These are phyloP conservation scores for Dysmachus trigonus DNA, from an alignment of 2,888 invertebrate species.

Conservation along the genomic window DNA sequence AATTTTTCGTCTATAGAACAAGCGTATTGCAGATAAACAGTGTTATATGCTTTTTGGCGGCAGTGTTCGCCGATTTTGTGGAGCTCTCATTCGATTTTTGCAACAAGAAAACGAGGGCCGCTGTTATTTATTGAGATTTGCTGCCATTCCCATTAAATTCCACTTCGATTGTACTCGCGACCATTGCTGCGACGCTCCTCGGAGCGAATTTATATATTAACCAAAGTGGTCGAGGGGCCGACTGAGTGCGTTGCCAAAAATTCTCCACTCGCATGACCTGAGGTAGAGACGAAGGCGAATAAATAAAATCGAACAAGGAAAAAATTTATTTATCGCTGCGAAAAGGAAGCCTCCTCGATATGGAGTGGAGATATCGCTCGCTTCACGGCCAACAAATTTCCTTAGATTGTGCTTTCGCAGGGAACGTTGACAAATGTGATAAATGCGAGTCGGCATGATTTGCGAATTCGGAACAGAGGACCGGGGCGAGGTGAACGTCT, in stretches of 20 bases:
- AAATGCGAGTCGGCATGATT: background rate
- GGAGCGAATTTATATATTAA: background rate
- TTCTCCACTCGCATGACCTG: background rate
- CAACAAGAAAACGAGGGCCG: background rate
- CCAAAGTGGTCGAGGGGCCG: background rate
- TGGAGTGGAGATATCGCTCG: background rate
- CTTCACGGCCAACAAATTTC: background rate
- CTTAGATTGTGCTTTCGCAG: background rate
- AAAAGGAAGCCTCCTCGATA: background rate
- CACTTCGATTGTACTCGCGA: background rate
- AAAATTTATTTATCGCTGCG: background rate
- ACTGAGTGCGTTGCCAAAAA: constrained; percentile 3
- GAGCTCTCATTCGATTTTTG: background rate
- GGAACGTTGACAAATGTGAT: background rate
- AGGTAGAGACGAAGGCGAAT: background rate
- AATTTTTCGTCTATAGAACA: constrained; percentile 1
- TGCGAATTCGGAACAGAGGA: background rate
- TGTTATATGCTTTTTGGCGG: background rate
- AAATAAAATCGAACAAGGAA: constrained; percentile 9
- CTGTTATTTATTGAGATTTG: background rate
- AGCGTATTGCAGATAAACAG: constrained; percentile 14
- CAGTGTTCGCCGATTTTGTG: background rate
- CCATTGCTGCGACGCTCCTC: background rate
- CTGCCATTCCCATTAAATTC: constrained; percentile 4
- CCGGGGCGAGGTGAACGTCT: background rate